phyloP scores from a whole-genome alignment of 2,888 invertebrate genomes.

The Cryptocephalus moraei region DNA sequence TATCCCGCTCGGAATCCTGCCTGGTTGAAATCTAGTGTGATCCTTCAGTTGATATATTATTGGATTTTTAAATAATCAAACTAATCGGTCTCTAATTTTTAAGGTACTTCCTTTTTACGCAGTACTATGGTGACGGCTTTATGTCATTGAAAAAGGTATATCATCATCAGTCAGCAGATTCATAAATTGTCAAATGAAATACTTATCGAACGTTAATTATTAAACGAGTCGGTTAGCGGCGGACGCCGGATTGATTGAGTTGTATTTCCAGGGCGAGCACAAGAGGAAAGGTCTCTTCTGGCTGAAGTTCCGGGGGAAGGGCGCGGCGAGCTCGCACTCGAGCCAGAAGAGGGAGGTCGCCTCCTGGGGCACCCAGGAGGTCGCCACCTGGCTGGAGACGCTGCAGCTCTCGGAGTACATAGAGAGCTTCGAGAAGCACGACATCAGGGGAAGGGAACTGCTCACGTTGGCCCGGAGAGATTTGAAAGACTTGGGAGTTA shows the following conservation, averaged over 20 bases:
- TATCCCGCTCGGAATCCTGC: too few species aligned
- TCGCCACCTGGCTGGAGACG: constrained; percentile 81
- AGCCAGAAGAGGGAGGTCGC: constrained; percentile 45
- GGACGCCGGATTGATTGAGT: neutral
- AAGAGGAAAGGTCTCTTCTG: constrained; percentile 56
- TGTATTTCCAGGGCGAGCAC: constrained; percentile 35
- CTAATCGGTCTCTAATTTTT: too few species aligned
- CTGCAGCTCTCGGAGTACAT: constrained; percentile 83
- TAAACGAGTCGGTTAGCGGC: too few species aligned
- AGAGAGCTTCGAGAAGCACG: constrained; percentile 83
- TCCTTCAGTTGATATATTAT: too few species aligned
- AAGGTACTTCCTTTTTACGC: too few species aligned
- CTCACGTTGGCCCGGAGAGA: constrained; percentile 77
- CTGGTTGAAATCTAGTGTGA: too few species aligned
- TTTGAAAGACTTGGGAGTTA: constrained; percentile 83
- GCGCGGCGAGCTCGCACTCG: constrained; percentile 37
- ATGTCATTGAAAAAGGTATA: too few species aligned
- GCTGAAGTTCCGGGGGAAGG: constrained; percentile 50
- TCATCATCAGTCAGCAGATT: too few species aligned
- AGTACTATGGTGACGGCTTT: too few species aligned
- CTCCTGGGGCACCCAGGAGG: constrained; percentile 82
- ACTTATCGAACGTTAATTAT: too few species aligned
- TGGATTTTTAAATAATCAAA: too few species aligned
- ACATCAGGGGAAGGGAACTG: constrained; percentile 84
- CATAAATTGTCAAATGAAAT: too few species aligned